Evolutionary conservation across 2,113 vertebrate species (phyloP), one percentile per base, ranked within the genome.

Genomic region (Spea bombifrons): DNA sequence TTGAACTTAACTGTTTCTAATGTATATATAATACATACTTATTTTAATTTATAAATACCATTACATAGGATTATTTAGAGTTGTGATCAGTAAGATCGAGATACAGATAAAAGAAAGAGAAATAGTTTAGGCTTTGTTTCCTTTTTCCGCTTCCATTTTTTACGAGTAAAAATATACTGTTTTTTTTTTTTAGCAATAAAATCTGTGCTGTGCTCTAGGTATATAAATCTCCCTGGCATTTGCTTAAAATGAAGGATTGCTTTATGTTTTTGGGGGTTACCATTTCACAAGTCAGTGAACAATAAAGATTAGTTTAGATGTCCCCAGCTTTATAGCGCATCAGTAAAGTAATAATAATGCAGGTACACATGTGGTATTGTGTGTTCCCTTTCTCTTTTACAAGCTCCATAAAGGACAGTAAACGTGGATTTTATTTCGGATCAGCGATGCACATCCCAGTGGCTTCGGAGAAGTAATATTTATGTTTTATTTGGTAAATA

Each of bases 331-430:
- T 52, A 59, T 67, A 12, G 49, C 5, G 50, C 64, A 55, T 76
- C 67, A 61, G 57, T 61, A 76, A 66, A 30, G 5, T 57, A 76
- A 68, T 76, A 68, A 68, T 76, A 68, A 68, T 15, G 67, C 43
- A 57, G 50, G 17, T 47, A 68, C 74, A 46, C 50, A 47, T 50
- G 52, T 64, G 30, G 7, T 3, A 68, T 55, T 76, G 50, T 76
- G 43, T 76, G 53, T 68, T 48, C 52, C 15, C 30, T 67, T 68
- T 68, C 61, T 66, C 64, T 57, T 76, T 76, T 76, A 76, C 65
- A 68, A 76, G 65, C 64, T 9, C 16, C 65, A 66, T 76, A 57
- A 76, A 68, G 57, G 43, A 47, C 75, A 76, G 46, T 44, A 76
- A 76, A 76, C 30, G 43, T 57, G 50, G 43, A 55, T 68, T 76